Conservation (phyloP, 2,113 vertebrate species). For the Syrrhaptes paradoxus region DNA sequence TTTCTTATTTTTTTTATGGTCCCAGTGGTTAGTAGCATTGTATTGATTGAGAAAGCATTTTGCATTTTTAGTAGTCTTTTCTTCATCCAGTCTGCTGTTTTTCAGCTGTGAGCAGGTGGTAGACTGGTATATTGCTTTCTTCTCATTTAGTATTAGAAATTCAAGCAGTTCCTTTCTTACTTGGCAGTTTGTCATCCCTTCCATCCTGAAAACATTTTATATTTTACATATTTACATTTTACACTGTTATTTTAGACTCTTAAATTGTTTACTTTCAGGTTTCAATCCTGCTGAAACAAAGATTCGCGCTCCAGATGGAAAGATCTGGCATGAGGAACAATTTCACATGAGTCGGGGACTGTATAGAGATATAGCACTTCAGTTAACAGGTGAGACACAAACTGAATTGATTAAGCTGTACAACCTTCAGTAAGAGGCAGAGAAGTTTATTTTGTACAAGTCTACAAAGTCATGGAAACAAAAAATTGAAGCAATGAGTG, state of each 20-base stretch:
- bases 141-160: background rate
- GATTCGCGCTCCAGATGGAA: slow-evolving; percentile 86
- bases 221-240: background rate
- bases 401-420: background rate
- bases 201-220: background rate
- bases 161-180: background rate
- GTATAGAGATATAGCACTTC: slow-evolving; percentile 80
- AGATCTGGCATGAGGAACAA: slow-evolving; percentile 84
- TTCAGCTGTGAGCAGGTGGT: background rate
- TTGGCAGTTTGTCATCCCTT: background rate
- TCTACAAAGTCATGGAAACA: background rate
- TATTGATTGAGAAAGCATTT: background rate
- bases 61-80: background rate
- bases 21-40: background rate
- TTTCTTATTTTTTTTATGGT: background rate
- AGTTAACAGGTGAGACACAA: slow-evolving; percentile 80
- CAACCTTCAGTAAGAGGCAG: background rate
- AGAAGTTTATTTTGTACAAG: background rate
- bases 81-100: background rate
- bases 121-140: background rate
- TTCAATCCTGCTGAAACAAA: slow-evolving; percentile 90
- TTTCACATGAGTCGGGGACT: slow-evolving; percentile 83
- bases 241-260: background rate
- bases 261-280: slow-evolving; percentile 72
- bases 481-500: background rate